Evolutionary conservation across 2,888 invertebrate genomes (phyloP).

Genomic region (Sesia bembeciformis): DNA sequence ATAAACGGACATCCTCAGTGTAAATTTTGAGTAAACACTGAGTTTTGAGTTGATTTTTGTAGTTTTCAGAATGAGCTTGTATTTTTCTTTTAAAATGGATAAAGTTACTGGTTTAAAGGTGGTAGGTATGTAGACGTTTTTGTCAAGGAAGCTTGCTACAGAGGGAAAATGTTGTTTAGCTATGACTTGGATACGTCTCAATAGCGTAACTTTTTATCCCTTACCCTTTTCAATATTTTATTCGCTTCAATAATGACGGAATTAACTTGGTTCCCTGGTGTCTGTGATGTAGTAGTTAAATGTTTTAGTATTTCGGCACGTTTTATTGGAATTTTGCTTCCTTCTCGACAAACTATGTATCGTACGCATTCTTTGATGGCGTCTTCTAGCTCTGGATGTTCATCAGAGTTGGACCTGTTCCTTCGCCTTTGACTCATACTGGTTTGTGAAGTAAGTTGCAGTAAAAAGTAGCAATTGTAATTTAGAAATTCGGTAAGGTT

Average conservation of each 20-base stretch:
- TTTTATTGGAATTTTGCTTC: slow-evolving; percentile 55
- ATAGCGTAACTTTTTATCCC: background rate
- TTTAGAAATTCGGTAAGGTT: too few species aligned
- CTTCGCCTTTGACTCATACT: slow-evolving; percentile 27
- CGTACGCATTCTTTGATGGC: slow-evolving; percentile 49
- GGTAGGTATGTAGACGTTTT: too few species aligned
- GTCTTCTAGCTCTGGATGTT: slow-evolving; percentile 17
- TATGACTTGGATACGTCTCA: too few species aligned
- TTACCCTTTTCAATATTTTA: slow-evolving; percentile 38
- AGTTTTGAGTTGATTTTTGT: too few species aligned
- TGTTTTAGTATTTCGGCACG: slow-evolving; percentile 47
- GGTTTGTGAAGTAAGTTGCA: background rate
- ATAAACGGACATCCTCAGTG: too few species aligned
- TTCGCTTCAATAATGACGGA: slow-evolving; percentile 37
- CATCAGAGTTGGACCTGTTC: background rate
- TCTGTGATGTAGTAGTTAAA: slow-evolving; percentile 30
- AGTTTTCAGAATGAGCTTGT: too few species aligned
- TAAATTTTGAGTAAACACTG: too few species aligned
- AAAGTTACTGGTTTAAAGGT: too few species aligned
- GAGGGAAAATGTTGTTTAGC: too few species aligned
- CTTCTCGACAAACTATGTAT: slow-evolving; percentile 47
- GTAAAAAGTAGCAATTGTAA: too few species aligned
- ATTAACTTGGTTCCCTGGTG: slow-evolving; percentile 26
- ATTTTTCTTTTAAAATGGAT: too few species aligned
- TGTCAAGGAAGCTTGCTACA: too few species aligned